phyloP scores from a whole-genome alignment of 2,797 vertebrate species.

The Bovichtus diacanthus region DNA sequence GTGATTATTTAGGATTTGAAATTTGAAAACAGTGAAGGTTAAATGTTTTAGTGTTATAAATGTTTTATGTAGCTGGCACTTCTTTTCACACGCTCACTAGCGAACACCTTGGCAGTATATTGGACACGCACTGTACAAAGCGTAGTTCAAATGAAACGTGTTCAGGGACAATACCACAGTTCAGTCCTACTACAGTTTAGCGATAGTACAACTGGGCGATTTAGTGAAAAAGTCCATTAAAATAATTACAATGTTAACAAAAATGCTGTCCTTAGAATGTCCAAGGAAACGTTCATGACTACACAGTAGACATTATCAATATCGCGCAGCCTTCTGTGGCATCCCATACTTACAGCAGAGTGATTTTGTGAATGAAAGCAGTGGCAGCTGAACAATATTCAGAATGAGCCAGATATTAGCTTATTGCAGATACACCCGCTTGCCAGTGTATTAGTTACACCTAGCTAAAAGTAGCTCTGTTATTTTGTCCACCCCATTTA shows the following conservation, averaged over 20 bases:
- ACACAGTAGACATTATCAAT: neutral
- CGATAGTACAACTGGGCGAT: neutral
- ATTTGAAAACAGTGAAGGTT: constrained; percentile 34
- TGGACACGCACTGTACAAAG: constrained; percentile 28
- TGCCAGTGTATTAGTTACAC: neutral
- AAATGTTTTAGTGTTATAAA: constrained; percentile 17
- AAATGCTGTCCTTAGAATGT: neutral
- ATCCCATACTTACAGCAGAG: neutral
- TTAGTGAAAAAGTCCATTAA: neutral
- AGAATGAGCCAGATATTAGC: neutral
- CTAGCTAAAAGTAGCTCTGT: neutral
- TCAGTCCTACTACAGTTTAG: constrained; percentile 16
- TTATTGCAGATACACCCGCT: neutral
- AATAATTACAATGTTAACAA: neutral
- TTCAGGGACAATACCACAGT: constrained; percentile 9
- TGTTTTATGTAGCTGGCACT: neutral
- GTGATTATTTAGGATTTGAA: constrained; percentile 30
- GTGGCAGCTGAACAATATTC: neutral
- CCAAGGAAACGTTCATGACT: neutral
- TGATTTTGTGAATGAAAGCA: constrained; percentile 8
- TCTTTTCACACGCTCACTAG: constrained; percentile 14
- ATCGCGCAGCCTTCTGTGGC: neutral
- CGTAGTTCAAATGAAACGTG: constrained; percentile 12
- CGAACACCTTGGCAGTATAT: constrained; percentile 25
- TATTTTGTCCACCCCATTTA: neutral